Conservation (phyloP, 2,888 invertebrate genomes). For the Drosophila borborema region DNA sequence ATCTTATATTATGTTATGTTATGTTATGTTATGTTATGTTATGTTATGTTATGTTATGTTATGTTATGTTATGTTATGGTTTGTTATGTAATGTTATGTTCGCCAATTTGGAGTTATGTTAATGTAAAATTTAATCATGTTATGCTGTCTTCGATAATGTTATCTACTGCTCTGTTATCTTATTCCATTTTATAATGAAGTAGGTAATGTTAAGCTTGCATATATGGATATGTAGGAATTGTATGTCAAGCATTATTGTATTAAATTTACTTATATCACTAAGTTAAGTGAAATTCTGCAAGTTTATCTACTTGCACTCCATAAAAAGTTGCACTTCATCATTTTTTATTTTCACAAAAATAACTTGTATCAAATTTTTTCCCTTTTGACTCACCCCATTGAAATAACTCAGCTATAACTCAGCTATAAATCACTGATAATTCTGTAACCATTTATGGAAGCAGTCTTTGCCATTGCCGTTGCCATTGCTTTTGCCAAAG, state of each 20-base stretch:
- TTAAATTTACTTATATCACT: background rate
- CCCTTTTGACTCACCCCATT: background rate
- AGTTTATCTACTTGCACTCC: no score
- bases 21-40: background rate
- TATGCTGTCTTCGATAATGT: background rate
- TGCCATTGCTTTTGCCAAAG: background rate
- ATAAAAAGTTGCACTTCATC: background rate
- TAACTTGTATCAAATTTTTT: background rate
- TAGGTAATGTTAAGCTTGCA: background rate
- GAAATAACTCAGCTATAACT: no score
- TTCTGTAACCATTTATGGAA: background rate
- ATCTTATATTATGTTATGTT: background rate
- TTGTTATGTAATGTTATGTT: no score
- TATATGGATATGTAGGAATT: no score
- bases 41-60: background rate
- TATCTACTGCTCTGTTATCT: background rate
- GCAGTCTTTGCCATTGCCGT: background rate
- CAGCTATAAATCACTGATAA: constrained; percentile 3
- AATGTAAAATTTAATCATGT: no score
- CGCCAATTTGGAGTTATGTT: no score
- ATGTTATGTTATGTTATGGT: background rate
- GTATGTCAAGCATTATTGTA: background rate
- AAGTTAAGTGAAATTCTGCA: background rate
- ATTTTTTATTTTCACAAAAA: background rate
- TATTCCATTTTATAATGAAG: background rate